Evolutionary conservation across 2,797 vertebrate genomes (phyloP), one percentile per base, ranked within the genome.

Genomic region (Dallia pectoralis): DNA sequence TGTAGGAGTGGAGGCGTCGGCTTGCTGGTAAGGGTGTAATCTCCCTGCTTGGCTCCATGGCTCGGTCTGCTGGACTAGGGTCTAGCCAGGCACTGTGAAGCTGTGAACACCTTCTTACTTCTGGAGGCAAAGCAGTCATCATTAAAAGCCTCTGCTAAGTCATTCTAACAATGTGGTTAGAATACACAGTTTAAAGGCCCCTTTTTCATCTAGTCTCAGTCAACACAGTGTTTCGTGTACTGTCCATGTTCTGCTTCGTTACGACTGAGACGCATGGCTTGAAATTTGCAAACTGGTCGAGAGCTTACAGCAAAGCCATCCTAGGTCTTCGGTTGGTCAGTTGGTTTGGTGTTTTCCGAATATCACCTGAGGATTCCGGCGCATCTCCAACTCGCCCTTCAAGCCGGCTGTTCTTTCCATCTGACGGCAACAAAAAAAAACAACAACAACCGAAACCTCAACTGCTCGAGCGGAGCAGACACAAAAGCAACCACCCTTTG

Each of bases 401-500:
- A 80, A 91, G 89, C 90, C 79, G 88, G 84, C 87, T 86, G 89
- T 85, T 81, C 86, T 85, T 85, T 81, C 86, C 84, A 89, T 90
- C 89, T 86, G 87, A 90, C 86, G 82, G 90, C 87, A 87, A 84
- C n/a, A n/a, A n/a, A n/a, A n/a, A n/a, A n/a, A n/a, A n/a, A n/a
- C n/a, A n/a, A n/a, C n/a, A n/a, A n/a, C n/a, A 83, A 72, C 72
- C 82, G 82, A 81, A 79, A 85, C 84, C 85, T 87, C 85, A 85
- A 79, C 73, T 76, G 84, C 87, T 89, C 82, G 76, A 87, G 87
- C 85, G 81, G 85, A 91, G 90, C 62, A 49, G 53, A 53, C 63
- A 27, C 33, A 89, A 90, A 90, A 92, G 87, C 90, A 87, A 86
- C 88, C 91, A 87, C 91, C 91, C 91, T 70, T 91, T 91, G 91